A percentile compares a stretch with the other conserved stretches of the same genome.
Evolutionary conservation across 2,888 invertebrate species (phyloP).

Genomic region (Agriotes lineatus): DNA sequence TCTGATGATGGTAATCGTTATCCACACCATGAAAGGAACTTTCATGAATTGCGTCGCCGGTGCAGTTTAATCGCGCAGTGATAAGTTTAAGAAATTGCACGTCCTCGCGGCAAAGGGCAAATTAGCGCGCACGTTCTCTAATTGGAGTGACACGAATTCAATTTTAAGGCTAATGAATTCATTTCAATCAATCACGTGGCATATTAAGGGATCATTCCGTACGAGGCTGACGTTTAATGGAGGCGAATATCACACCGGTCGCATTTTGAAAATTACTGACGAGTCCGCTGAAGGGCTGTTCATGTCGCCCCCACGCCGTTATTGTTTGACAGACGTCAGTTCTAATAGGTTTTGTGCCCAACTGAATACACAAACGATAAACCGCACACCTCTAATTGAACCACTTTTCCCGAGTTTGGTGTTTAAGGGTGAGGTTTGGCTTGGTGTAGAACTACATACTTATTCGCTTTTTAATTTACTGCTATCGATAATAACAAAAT

Average conservation of each 20-base stretch:
- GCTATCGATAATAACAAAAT: too few species aligned
- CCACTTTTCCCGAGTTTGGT: neutral
- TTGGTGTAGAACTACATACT: too few species aligned
- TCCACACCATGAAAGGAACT: neutral
- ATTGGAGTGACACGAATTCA: slow-evolving; percentile 28
- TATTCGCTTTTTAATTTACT: too few species aligned
- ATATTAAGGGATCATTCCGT: slow-evolving; percentile 21
- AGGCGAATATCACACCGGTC: slow-evolving; percentile 24
- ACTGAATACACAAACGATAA: neutral
- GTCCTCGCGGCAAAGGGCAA: neutral
- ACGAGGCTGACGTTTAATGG: slow-evolving; percentile 23
- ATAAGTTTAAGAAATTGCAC: slow-evolving; percentile 12
- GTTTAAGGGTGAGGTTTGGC: too few species aligned
- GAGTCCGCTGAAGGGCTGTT: slow-evolving; percentile 21
- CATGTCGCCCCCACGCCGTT: slow-evolving; percentile 18
- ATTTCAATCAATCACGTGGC: slow-evolving; percentile 33
- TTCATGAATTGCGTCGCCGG: neutral
- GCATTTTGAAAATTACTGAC: neutral
- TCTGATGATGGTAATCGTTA: too few species aligned
- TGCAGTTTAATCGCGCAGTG: neutral
- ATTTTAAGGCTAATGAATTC: slow-evolving; percentile 27
- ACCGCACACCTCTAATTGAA: neutral
- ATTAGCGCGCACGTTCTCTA: slow-evolving; percentile 6
- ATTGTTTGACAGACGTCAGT: slow-evolving; percentile 17
- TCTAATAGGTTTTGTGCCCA: slow-evolving; percentile 1